Percentiles rank a stretch among this genome's conserved stretches.
Conservation (phyloP, 2,797 vertebrate genomes). For the Huso huso region DNA sequence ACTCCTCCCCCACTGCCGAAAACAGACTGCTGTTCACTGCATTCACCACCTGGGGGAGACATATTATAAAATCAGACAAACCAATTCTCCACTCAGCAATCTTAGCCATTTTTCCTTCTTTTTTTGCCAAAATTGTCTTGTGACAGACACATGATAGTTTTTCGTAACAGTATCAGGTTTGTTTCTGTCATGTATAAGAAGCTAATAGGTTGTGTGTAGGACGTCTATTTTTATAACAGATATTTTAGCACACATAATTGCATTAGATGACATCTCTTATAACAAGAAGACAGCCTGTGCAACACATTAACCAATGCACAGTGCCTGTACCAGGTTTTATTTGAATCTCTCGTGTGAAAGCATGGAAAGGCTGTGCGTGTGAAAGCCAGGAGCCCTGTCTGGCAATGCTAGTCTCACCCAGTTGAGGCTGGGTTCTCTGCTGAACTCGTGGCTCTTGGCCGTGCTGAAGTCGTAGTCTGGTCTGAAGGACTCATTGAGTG, state of each 20-base stretch:
- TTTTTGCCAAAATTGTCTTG: no score
- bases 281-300: background rate
- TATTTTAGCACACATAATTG: no score
- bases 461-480: constrained; percentile 94
- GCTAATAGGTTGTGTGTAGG: background rate
- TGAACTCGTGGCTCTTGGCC: constrained; percentile 87
- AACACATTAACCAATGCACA: background rate
- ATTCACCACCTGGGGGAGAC: constrained; percentile 71
- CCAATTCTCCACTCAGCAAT: no score
- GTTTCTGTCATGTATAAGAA: background rate
- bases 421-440: constrained; percentile 86
- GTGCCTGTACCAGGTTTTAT: no score
- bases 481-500: constrained; percentile 89
- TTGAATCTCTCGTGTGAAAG: no score
- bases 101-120: no score
- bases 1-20: constrained; percentile 84
- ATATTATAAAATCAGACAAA: background rate
- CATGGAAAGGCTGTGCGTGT: no score
- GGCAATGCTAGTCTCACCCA: constrained; percentile 57
- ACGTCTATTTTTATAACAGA: no score
- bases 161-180: no score
- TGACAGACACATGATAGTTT: no score
- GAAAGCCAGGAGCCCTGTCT: background rate
- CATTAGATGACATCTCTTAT: no score
- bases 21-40: constrained; percentile 89